phyloP scores from a whole-genome alignment of 2,797 vertebrate species.

The Sciaenops ocellatus region DNA sequence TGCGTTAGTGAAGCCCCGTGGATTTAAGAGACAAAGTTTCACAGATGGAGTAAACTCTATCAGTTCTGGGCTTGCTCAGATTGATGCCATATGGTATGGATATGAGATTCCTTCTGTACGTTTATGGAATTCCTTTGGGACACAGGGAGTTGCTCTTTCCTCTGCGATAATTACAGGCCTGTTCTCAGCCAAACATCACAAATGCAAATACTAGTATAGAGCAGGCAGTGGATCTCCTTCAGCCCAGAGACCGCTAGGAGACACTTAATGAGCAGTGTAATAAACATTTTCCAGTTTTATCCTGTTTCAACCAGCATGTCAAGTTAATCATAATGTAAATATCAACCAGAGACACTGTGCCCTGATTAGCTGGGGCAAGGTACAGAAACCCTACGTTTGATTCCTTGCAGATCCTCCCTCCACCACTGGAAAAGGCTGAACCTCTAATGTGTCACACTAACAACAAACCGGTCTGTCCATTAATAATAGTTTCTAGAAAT shows the following conservation, averaged over 20 bases:
- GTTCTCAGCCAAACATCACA: constrained; percentile 20
- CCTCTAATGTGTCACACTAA: neutral
- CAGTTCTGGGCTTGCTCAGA: neutral
- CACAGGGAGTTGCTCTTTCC: constrained; percentile 28
- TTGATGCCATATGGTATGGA: constrained; percentile 23
- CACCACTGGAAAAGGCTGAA: no score
- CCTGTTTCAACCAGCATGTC: neutral
- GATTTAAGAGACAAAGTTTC: neutral
- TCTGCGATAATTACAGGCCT: constrained; percentile 35
- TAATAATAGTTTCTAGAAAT: no score
- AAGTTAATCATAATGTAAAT: neutral
- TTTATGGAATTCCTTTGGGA: constrained; percentile 27
- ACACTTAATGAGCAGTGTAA: neutral
- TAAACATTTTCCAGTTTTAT: neutral
- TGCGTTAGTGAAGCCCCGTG: neutral
- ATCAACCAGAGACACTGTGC: neutral
- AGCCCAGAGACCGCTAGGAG: neutral
- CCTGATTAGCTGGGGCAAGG: neutral
- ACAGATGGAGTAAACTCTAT: neutral
- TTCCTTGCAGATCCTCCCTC: no score
- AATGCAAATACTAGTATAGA: constrained; percentile 1
- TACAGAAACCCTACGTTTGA: no score
- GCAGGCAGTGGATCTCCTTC: constrained; percentile 1
- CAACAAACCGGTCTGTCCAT: no score
- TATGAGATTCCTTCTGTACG: neutral